Evolutionary conservation across 1,140 invertebrate species (phyloP).

Genomic region (Ceratosolen fusciceps): DNA sequence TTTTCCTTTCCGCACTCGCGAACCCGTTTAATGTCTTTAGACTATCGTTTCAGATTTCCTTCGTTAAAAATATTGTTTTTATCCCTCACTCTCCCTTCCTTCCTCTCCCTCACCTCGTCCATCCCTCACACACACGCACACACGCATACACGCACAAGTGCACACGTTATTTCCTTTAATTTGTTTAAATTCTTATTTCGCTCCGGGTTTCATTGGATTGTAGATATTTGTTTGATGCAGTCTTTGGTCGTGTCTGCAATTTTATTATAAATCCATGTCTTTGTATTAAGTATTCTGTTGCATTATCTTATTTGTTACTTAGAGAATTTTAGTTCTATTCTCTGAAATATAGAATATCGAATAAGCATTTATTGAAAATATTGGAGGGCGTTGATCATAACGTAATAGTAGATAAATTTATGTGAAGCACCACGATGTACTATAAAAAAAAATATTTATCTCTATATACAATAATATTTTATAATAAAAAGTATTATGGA

Average conservation of each 20-base stretch:
- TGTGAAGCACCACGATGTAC: neutral
- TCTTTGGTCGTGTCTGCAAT: neutral
- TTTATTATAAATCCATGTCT: no score
- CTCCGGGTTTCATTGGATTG: neutral
- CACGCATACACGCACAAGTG: neutral
- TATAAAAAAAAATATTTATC: neutral
- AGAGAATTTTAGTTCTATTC: no score
- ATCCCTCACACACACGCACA: neutral
- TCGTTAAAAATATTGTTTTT: conserved; percentile 41
- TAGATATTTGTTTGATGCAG: no score
- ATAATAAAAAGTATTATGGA: neutral
- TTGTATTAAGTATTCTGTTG: no score
- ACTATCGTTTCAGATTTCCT: conserved; percentile 47
- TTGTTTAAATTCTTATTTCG: neutral
- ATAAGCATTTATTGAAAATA: neutral
- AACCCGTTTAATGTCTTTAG: conserved; percentile 46
- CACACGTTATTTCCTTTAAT: neutral
- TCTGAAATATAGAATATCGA: no score
- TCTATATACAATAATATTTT: no score
- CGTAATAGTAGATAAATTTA: neutral
- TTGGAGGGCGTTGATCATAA: neutral
- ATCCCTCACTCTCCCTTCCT: neutral
- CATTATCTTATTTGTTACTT: no score
- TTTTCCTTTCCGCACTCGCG: conserved; percentile 39
- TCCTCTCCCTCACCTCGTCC: neutral